Evolutionary conservation across 2,888 invertebrate genomes (phyloP).

Genomic region (Villa cingulata): DNA sequence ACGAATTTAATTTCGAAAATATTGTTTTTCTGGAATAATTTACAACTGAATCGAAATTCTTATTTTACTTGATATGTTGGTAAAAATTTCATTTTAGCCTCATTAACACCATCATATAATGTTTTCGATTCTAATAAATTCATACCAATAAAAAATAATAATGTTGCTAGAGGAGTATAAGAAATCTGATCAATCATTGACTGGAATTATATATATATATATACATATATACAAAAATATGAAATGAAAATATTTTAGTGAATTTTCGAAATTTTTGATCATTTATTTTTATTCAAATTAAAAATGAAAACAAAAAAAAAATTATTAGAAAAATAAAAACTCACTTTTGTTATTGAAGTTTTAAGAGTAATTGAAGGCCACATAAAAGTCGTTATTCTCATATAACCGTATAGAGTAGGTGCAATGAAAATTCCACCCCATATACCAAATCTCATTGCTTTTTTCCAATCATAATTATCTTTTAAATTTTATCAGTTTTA

Average conservation of each 20-base stretch:
- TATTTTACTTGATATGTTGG: conserved; percentile 52
- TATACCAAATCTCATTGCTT: conserved; percentile 55
- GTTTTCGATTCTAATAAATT: conserved; percentile 55
- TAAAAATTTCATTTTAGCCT: conserved; percentile 55
- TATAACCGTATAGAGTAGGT: conserved; percentile 66
- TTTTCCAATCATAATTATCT: conserved; percentile 50
- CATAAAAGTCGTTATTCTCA: conserved; percentile 55
- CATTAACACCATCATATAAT: conserved; percentile 46
- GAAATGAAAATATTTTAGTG: not conserved
- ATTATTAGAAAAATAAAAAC: not conserved
- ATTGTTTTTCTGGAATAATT: not conserved
- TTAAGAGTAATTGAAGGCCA: conserved; percentile 60
- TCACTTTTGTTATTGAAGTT: conserved; percentile 56
- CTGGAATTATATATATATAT: conserved; percentile 16
- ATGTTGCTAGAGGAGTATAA: conserved; percentile 62
- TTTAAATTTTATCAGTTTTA: not conserved
- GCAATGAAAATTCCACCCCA: conserved; percentile 68
- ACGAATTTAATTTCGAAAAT: not conserved
- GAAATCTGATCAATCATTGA: conserved; percentile 60
- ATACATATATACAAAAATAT: not conserved
- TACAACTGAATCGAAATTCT: not conserved
- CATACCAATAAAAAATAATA: conserved; percentile 63
- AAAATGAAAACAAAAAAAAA: too few relatives aligned
- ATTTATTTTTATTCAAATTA: too few relatives aligned
- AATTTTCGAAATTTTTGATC: not conserved